A percentile compares a stretch with the other conserved stretches of the same genome.
phyloP scores from a whole-genome alignment of 2,888 invertebrate genomes.

The Cremastinae sp. region DNA sequence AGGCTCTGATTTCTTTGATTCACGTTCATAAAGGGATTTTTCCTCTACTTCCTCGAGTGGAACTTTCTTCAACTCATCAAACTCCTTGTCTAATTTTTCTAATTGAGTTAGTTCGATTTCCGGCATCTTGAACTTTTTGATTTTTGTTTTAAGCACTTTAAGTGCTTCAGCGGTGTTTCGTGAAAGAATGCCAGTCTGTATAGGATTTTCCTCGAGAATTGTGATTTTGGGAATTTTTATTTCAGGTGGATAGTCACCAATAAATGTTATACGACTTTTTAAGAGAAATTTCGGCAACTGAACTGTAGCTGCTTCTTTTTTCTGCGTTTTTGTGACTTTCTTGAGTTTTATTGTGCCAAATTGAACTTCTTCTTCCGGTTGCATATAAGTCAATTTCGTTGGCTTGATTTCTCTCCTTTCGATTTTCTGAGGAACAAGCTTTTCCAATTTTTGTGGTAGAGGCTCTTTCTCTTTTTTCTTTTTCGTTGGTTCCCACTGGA shows the following conservation, averaged over 20 bases:
- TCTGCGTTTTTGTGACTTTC: constrained; percentile 82
- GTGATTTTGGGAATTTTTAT: constrained; percentile 81
- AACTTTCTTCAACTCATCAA: constrained; percentile 78
- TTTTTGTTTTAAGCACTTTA: constrained; percentile 83
- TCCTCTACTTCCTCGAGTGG: constrained; percentile 77
- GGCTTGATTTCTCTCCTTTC: constrained; percentile 84
- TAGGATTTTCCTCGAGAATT: constrained; percentile 81
- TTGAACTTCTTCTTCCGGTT: constrained; percentile 82
- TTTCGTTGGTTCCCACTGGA: constrained; percentile 74
- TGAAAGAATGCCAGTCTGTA: constrained; percentile 86
- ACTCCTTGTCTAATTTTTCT: constrained; percentile 83
- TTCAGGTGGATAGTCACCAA: constrained; percentile 84
- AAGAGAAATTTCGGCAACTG: constrained; percentile 85
- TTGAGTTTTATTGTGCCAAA: constrained; percentile 86
- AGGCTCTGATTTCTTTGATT: constrained; percentile 74
- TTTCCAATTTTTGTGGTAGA: constrained; percentile 65
- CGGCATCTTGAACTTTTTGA: constrained; percentile 82
- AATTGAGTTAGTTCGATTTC: constrained; percentile 82
- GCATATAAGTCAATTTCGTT: constrained; percentile 83
- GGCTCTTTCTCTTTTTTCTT: constrained; percentile 70
- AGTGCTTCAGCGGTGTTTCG: constrained; percentile 87
- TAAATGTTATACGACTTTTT: constrained; percentile 86
- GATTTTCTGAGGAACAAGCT: constrained; percentile 82
- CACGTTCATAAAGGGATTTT: constrained; percentile 75
- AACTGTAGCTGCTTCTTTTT: constrained; percentile 78